Conservation (phyloP, 2,797 vertebrate genomes). For the Anas bahamensis region DNA sequence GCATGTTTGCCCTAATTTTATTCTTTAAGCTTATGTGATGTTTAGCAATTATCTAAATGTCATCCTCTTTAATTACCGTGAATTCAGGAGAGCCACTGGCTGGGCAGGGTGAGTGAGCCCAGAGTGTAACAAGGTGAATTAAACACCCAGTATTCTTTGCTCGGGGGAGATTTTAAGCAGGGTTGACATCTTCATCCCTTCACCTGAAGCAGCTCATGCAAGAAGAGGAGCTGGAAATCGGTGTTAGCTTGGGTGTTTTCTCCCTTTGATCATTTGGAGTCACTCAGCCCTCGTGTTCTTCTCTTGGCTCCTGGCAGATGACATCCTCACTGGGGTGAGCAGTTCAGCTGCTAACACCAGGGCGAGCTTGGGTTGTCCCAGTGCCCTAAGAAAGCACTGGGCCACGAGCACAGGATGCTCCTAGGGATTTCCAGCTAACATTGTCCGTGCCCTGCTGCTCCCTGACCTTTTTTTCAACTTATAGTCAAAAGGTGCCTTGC, state of each 20-base stretch:
- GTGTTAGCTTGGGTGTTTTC: slow-evolving; percentile 12
- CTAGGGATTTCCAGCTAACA: neutral
- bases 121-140: neutral
- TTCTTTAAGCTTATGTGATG: neutral
- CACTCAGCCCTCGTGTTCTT: neutral
- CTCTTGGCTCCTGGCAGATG: neutral
- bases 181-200: slow-evolving; percentile 28
- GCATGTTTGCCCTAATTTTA: neutral
- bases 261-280: slow-evolving; percentile 32
- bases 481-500: neutral
- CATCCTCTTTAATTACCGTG: neutral
- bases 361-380: neutral
- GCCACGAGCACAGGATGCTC: neutral
- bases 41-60: neutral
- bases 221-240: neutral
- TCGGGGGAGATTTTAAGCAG: slow-evolving; percentile 41
- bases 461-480: neutral
- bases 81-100: neutral
- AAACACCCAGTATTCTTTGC: slow-evolving; percentile 26
- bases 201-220: neutral
- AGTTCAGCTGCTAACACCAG: neutral
- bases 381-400: neutral
- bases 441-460: neutral
- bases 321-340: neutral
- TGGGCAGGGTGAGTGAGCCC: neutral